A percentile compares a stretch with the other conserved stretches of the same genome.
These are phyloP conservation scores for Labeo rohita DNA, from an alignment of 2,113 vertebrate genomes.

Conservation along the genomic window DNA sequence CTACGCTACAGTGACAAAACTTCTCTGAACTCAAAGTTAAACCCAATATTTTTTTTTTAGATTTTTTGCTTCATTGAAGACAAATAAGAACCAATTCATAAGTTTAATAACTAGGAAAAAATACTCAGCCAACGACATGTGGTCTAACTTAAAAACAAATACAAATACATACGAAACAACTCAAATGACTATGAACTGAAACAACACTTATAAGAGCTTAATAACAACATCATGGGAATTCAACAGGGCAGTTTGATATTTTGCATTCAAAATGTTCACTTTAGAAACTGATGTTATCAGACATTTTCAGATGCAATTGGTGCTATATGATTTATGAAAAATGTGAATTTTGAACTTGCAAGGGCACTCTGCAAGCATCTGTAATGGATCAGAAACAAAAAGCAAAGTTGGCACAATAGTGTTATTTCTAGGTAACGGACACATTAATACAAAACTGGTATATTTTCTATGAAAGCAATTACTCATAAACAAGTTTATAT, in stretches of 20 bases:
- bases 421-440: background rate
- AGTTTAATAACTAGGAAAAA: conserved; percentile 47
- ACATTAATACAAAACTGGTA: background rate
- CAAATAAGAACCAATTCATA: conserved; percentile 14
- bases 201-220: background rate
- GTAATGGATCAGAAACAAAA: conserved; percentile 27
- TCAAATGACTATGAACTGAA: conserved; percentile 24
- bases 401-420: background rate
- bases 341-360: background rate
- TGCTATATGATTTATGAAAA: background rate
- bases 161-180: conserved; percentile 13
- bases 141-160: conserved; percentile 36
- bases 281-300: background rate
- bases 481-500: conserved; percentile 1
- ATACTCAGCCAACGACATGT: conserved; percentile 15
- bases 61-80: conserved; percentile 2
- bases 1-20: background rate
- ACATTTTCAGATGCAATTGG: background rate
- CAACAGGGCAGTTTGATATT: background rate
- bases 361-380: background rate
- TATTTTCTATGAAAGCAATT: background rate
- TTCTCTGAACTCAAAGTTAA: background rate
- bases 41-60: background rate
- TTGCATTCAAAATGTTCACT: background rate
- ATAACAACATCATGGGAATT: background rate